Percentiles rank a stretch among this genome's conserved stretches.
phyloP scores from a whole-genome alignment of 2,797 vertebrate species.

The Anas bernieri region DNA sequence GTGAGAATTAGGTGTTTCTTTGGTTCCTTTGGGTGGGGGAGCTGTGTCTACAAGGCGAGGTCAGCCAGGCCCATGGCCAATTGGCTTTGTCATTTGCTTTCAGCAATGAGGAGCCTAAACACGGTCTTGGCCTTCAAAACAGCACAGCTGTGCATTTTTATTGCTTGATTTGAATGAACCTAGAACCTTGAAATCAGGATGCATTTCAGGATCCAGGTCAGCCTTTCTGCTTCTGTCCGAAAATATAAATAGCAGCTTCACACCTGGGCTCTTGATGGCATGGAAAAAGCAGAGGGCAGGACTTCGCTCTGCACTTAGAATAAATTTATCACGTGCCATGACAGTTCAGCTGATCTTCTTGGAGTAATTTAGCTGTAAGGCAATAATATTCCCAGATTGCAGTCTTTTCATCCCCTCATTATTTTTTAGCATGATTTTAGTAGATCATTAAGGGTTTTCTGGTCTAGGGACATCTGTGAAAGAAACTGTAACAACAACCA shows the following conservation, averaged over 20 bases:
- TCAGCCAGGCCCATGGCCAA: too few relatives aligned
- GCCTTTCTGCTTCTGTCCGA: neutral
- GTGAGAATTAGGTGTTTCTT: neutral
- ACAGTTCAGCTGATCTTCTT: neutral
- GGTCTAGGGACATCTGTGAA: neutral
- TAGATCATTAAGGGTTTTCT: neutral
- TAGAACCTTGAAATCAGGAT: neutral
- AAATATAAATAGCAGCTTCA: neutral
- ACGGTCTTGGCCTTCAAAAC: neutral
- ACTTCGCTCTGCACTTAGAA: neutral
- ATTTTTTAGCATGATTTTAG: neutral
- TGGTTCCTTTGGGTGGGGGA: neutral
- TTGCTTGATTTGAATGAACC: neutral
- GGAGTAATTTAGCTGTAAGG: neutral
- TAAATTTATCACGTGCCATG: neutral
- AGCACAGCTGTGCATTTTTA: neutral
- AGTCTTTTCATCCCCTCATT: neutral
- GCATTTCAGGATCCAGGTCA: neutral
- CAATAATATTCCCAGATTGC: neutral
- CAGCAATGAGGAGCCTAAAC: fast-evolving
- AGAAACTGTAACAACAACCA: neutral
- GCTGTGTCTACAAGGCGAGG: neutral
- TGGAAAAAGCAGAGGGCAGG: neutral
- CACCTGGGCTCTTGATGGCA: neutral
- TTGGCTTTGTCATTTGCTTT: neutral